A percentile compares a stretch with the other conserved stretches of the same genome.
phyloP scores from a whole-genome alignment of 1,140 invertebrate genomes.

The Ceratina calcarata region DNA sequence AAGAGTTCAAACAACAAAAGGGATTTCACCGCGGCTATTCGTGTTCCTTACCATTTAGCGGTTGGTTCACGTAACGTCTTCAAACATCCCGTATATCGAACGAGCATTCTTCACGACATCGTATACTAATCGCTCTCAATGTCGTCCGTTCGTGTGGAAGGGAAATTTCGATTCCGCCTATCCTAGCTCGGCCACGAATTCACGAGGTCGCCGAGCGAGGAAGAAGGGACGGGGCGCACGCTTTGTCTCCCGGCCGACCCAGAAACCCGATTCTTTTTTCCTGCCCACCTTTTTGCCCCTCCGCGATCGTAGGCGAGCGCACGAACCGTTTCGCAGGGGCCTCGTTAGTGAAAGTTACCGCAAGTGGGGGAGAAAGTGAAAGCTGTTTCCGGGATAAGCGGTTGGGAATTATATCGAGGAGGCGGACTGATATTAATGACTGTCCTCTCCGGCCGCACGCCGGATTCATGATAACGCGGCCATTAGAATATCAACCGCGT shows the following conservation, averaged over 20 bases:
- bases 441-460: background rate
- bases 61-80: background rate
- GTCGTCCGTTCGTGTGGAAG: background rate
- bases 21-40: background rate
- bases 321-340: constrained; percentile 25
- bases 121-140: constrained; percentile 11
- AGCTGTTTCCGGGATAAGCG: constrained; percentile 74
- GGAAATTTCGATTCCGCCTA: constrained; percentile 11
- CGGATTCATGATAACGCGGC: constrained; percentile 13
- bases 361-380: constrained; percentile 75
- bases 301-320: constrained; percentile 36
- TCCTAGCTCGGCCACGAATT: constrained; percentile 17
- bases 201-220: constrained; percentile 41
- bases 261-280: constrained; percentile 68
- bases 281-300: background rate
- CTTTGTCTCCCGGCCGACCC: constrained; percentile 67
- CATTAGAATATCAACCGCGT: constrained; percentile 8
- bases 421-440: constrained; percentile 68
- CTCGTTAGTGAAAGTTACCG: constrained; percentile 68
- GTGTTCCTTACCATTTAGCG: constrained; percentile 11
- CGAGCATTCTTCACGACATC: background rate
- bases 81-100: constrained; percentile 1
- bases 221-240: constrained; percentile 28
- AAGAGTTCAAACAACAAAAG: background rate
- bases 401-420: constrained; percentile 55